These are phyloP conservation scores for Pocillopora meandrina DNA, from an alignment of 92 coral and sea anemone genomes.

Conservation along the genomic window DNA sequence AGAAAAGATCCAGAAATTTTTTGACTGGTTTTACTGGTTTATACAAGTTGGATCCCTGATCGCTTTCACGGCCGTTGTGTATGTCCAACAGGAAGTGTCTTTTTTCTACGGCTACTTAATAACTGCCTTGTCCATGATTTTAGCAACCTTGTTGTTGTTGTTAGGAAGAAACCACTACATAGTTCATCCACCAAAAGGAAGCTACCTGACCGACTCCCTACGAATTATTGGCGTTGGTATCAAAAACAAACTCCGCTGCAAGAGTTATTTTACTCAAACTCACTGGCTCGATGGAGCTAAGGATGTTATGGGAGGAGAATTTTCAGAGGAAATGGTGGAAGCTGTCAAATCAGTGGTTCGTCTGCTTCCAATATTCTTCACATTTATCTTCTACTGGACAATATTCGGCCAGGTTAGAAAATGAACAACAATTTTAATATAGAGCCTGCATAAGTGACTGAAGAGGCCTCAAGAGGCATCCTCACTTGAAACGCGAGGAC, in stretches of 20 bases:
- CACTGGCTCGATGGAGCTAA: conserved; percentile 78
- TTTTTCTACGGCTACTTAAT: conserved; percentile 76
- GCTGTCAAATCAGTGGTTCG: conserved; percentile 65
- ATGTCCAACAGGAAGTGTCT: conserved; percentile 70
- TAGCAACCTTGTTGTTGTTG: conserved; percentile 55
- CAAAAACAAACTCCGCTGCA: conserved; percentile 10
- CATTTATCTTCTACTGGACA: conserved; percentile 74
- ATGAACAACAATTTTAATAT: too few relatives aligned
- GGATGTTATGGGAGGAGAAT: conserved; percentile 45
- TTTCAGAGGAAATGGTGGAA: conserved; percentile 62
- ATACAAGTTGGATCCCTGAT: conserved; percentile 61
- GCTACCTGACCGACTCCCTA: conserved; percentile 47
- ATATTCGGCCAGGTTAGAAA: conserved; percentile 68
- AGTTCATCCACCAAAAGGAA: conserved; percentile 59
- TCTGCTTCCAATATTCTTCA: conserved; percentile 69
- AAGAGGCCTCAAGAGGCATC: neutral
- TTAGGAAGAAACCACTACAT: conserved; percentile 52
- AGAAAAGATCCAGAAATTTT: conserved; percentile 54
- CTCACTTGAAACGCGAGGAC: too few relatives aligned
- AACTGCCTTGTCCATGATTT: conserved; percentile 37
- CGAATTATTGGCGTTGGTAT: conserved; percentile 54
- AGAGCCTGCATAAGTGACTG: too few relatives aligned
- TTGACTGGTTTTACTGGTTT: conserved; percentile 80
- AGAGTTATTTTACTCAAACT: neutral
- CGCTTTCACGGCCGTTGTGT: conserved; percentile 68